phyloP scores from a whole-genome alignment of 2,113 vertebrate genomes.

The Irena cyanogastra region DNA sequence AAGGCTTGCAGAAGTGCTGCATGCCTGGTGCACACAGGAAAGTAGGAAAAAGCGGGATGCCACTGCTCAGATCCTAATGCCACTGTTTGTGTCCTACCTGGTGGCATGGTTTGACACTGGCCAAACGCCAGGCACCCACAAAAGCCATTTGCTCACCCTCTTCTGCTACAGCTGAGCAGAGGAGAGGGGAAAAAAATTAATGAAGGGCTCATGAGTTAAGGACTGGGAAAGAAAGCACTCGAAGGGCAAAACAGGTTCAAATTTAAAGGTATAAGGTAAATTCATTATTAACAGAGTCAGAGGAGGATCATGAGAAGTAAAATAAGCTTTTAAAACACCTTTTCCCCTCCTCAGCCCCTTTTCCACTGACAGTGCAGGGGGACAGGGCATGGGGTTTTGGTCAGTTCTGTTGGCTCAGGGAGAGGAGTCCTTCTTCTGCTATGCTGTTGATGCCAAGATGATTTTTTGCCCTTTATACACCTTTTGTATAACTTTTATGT shows the following conservation, averaged over 20 bases:
- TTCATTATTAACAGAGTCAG: neutral
- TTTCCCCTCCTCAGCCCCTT: neutral
- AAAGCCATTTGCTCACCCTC: neutral
- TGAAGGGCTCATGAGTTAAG: no score
- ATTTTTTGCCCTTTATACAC: neutral
- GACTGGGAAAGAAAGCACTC: neutral
- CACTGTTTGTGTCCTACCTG: fast-evolving
- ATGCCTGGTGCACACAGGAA: neutral
- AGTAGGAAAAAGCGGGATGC: neutral
- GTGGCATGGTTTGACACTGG: neutral
- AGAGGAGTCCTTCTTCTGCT: neutral
- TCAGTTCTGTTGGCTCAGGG: neutral
- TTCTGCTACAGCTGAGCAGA: neutral
- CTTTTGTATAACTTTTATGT: neutral
- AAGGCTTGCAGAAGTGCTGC: neutral
- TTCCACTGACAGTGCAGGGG: neutral
- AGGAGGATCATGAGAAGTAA: neutral
- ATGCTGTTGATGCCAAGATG: neutral
- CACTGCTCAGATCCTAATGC: neutral
- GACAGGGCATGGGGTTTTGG: neutral
- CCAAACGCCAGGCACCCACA: neutral
- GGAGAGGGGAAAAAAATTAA: neutral
- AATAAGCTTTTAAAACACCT: neutral
- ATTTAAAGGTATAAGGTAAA: neutral
- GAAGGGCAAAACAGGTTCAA: neutral